Conservation (phyloP, 2,797 vertebrate genomes). For the Otolemur crassicaudatus region DNA sequence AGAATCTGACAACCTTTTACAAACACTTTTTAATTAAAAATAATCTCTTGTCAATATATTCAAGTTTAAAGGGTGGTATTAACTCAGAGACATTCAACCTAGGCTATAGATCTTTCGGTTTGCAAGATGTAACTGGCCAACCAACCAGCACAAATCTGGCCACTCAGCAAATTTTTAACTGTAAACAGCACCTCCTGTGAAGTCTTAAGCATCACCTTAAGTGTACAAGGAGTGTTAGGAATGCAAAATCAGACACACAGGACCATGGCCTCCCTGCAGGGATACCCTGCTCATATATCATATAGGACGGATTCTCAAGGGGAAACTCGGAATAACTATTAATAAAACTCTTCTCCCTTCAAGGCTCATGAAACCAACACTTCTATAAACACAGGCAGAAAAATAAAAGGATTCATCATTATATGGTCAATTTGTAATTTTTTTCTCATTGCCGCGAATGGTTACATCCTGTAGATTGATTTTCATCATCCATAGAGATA, state of each 20-base stretch:
- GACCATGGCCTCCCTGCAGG: not conserved
- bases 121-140: not conserved
- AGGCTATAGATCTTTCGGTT: not conserved
- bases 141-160: not conserved
- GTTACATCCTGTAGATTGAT: conserved; percentile 16
- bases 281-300: not conserved
- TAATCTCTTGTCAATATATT: not conserved
- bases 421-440: conserved; percentile 36
- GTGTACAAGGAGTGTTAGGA: not conserved
- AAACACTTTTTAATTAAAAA: conserved; percentile 11
- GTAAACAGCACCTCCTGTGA: not conserved
- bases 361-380: conserved; percentile 47
- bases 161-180: not conserved
- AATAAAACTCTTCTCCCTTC: conserved; percentile 1
- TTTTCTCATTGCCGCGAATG: conserved; percentile 35
- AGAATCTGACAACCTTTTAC: conserved; percentile 5
- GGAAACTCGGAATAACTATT: conserved; percentile 40
- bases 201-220: not conserved
- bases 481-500: conserved; percentile 72
- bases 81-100: not conserved
- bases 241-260: not conserved
- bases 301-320: conserved; percentile 33
- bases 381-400: conserved; percentile 35
- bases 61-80: not conserved
- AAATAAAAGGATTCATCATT: conserved; percentile 48